phyloP scores from a whole-genome alignment of 2,888 invertebrate genomes.

The Aspidapion aeneum region DNA sequence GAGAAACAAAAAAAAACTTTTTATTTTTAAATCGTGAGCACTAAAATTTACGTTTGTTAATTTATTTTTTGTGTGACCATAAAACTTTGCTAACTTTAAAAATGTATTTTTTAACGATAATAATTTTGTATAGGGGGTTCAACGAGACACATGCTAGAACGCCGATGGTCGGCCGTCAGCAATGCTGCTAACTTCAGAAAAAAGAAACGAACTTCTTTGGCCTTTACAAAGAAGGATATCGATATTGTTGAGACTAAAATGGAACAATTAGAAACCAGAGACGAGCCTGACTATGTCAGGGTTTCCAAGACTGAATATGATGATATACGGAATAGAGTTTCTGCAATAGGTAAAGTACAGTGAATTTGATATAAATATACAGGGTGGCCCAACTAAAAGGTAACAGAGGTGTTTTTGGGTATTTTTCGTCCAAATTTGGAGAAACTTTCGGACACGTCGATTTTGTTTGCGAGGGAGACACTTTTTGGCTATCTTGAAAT shows the following conservation, averaged over 20 bases:
- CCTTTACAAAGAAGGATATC: conserved; percentile 17
- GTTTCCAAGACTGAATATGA: conserved; percentile 75
- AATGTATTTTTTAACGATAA: no score
- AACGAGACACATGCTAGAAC: conserved; percentile 40
- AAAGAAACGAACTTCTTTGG: conserved; percentile 24
- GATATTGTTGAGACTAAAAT: conserved; percentile 36
- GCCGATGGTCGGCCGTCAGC: conserved; percentile 56
- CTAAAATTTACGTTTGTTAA: no score
- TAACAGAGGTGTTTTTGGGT: no score
- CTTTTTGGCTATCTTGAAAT: no score
- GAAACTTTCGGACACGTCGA: no score
- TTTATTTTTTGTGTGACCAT: no score
- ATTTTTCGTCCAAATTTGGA: no score
- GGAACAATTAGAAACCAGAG: conserved; percentile 5
- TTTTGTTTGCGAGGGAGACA: no score
- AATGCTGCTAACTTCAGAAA: conserved; percentile 40
- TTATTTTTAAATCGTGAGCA: no score
- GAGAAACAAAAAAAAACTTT: no score
- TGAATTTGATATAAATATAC: conserved; percentile 47
- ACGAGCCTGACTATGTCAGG: conserved; percentile 58
- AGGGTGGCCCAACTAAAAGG: no score
- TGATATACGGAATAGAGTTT: conserved; percentile 71
- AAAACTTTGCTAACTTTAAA: no score
- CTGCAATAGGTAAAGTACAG: conserved; percentile 54
- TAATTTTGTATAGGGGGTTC: neutral